Percentiles rank a stretch among this genome's conserved stretches.
phyloP scores from a whole-genome alignment of 2,113 vertebrate genomes.

The Gymnobelideus leadbeateri region DNA sequence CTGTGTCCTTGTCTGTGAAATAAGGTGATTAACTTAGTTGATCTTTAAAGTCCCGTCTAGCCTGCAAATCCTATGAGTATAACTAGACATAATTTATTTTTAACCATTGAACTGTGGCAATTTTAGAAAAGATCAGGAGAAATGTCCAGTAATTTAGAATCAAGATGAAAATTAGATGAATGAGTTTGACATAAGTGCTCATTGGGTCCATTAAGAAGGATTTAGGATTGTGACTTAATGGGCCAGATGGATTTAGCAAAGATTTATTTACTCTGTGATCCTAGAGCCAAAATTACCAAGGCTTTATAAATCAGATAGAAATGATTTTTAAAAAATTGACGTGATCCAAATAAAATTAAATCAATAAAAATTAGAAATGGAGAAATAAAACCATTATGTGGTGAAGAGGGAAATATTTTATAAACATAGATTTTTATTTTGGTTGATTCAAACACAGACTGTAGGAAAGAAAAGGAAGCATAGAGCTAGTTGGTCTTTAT shows the following conservation, averaged over 20 bases:
- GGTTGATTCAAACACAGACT: background rate
- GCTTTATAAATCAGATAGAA: conserved; percentile 43
- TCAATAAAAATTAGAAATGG: conserved; percentile 11
- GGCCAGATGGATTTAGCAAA: conserved; percentile 20
- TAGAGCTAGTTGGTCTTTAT: background rate
- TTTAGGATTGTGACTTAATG: conserved; percentile 27
- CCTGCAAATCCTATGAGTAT: background rate
- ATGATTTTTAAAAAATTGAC: conserved; percentile 12
- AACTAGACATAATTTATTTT: background rate
- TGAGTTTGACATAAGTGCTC: conserved; percentile 1
- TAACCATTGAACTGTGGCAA: background rate
- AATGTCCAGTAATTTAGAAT: background rate
- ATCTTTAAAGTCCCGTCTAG: background rate
- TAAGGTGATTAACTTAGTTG: background rate
- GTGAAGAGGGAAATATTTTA: background rate
- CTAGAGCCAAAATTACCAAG: background rate
- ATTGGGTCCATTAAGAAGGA: background rate
- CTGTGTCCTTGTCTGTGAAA: background rate
- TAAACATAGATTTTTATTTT: background rate
- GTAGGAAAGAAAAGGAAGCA: conserved; percentile 21
- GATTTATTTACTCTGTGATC: conserved; percentile 21
- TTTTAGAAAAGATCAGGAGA: background rate
- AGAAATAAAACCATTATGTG: background rate
- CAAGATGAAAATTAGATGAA: background rate
- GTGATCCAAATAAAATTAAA: background rate